These are phyloP conservation scores for Aradus depressus DNA, from an alignment of 2,888 invertebrate species.

Conservation along the genomic window DNA sequence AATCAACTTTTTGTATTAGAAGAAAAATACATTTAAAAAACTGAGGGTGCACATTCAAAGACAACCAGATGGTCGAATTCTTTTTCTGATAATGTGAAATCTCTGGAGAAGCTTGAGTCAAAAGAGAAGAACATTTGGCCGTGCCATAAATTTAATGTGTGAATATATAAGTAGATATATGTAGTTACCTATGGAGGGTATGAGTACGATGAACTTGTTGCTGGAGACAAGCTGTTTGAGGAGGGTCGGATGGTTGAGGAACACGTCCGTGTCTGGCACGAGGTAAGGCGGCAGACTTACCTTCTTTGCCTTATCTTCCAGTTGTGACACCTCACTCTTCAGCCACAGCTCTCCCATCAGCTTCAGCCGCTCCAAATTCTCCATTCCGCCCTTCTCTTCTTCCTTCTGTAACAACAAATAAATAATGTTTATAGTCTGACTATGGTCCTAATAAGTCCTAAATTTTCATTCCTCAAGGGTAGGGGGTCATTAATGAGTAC, in stretches of 20 bases:
- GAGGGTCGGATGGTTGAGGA: constrained; percentile 62
- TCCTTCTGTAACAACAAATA: constrained; percentile 15
- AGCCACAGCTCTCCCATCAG: constrained; percentile 86
- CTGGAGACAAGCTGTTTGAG: constrained; percentile 74
- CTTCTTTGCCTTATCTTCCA: constrained; percentile 58
- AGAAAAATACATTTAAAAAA: too few species aligned
- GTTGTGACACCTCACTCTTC: constrained; percentile 71
- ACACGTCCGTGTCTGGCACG: constrained; percentile 73
- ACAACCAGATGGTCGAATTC: too few species aligned
- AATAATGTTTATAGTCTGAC: too few species aligned
- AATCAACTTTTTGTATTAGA: too few species aligned
- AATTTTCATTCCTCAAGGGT: too few species aligned
- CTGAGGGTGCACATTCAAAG: too few species aligned
- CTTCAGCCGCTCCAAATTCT: constrained; percentile 50
- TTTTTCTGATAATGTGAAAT: too few species aligned
- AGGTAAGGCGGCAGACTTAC: constrained; percentile 54
- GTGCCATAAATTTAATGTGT: background rate
- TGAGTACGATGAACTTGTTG: constrained; percentile 73
- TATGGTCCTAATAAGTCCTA: too few species aligned
- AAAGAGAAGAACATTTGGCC: background rate
- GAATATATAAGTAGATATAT: background rate
- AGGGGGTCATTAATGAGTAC: too few species aligned
- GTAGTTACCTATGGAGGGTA: constrained; percentile 71
- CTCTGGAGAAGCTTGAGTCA: background rate
- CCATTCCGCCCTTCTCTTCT: constrained; percentile 34